Conservation (phyloP, 2,888 invertebrate genomes). For the Rotaria macrura region DNA sequence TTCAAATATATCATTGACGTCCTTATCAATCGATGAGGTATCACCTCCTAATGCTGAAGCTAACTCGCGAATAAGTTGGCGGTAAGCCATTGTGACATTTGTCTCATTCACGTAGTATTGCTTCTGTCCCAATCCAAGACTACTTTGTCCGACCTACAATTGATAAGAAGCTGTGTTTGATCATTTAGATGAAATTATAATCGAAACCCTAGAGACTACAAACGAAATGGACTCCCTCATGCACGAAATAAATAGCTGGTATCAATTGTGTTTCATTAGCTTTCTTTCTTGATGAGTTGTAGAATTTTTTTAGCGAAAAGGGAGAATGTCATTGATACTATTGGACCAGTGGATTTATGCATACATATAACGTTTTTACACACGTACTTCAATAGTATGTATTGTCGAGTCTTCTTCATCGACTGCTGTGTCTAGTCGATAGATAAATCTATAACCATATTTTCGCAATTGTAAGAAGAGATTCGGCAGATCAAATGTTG, state of each 20-base stretch:
- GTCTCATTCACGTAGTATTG: not conserved
- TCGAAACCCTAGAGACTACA: no score
- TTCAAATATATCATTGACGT: conserved; percentile 3
- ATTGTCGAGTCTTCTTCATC: conserved; percentile 74
- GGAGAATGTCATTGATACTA: no score
- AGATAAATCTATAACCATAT: conserved; percentile 16
- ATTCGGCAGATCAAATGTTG: not conserved
- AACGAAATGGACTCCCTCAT: no score
- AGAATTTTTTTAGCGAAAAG: no score
- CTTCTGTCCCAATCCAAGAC: conserved; percentile 24
- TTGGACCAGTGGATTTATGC: no score
- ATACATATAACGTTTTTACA: no score
- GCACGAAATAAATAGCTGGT: no score
- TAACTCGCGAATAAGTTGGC: conserved; percentile 26
- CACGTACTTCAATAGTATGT: conserved; percentile 23
- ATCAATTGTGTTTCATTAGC: no score
- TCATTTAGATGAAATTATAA: no score
- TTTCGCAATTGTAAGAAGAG: conserved; percentile 5
- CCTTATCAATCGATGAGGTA: not conserved
- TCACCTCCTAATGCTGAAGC: not conserved
- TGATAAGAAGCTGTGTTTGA: no score
- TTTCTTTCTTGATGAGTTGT: no score
- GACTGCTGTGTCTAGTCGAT: conserved; percentile 42
- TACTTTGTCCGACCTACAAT: conserved; percentile 9
- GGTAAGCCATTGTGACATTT: not conserved